These are phyloP conservation scores for Lobophora halterata DNA, from an alignment of 2,888 invertebrate species.

Conservation along the genomic window DNA sequence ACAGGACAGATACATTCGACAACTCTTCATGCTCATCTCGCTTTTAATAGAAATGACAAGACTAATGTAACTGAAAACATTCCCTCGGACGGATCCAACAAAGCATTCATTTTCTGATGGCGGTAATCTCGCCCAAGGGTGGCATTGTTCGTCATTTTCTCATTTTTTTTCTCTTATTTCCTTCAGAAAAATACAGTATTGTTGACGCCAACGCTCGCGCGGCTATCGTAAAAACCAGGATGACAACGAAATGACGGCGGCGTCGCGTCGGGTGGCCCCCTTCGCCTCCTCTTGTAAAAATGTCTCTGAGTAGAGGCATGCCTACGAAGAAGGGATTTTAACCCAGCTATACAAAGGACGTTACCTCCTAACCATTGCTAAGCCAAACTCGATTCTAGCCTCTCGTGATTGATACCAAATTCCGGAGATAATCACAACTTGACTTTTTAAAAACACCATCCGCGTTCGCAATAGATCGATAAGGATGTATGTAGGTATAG, in stretches of 20 bases:
- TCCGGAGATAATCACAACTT: conserved; percentile 31
- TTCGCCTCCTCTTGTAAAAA: conserved; percentile 64
- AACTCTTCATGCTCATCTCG: conserved; percentile 50
- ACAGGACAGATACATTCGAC: conserved; percentile 46
- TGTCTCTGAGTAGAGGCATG: conserved; percentile 71
- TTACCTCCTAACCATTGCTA: conserved; percentile 38
- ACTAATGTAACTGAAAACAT: conserved; percentile 75
- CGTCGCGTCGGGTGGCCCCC: conserved; percentile 66
- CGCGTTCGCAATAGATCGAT: conserved; percentile 76
- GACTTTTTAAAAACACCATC: conserved; percentile 64
- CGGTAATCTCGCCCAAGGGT: conserved; percentile 79
- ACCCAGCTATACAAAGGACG: conserved; percentile 60
- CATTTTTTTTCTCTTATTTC: conserved; percentile 61
- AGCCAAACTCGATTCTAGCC: conserved; percentile 44
- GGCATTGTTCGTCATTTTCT: conserved; percentile 77
- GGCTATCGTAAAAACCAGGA: conserved; percentile 74
- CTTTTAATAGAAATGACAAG: conserved; percentile 70
- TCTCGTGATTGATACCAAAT: conserved; percentile 31
- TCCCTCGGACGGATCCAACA: conserved; percentile 69
- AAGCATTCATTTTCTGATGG: conserved; percentile 79
- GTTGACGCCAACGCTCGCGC: conserved; percentile 73
- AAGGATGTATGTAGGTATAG: conserved; percentile 67
- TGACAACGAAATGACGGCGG: conserved; percentile 79
- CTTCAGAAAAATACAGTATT: conserved; percentile 77
- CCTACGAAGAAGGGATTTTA: conserved; percentile 77